Evolutionary conservation across 2,888 invertebrate genomes (phyloP).

Genomic region (Thelaira solivaga): DNA sequence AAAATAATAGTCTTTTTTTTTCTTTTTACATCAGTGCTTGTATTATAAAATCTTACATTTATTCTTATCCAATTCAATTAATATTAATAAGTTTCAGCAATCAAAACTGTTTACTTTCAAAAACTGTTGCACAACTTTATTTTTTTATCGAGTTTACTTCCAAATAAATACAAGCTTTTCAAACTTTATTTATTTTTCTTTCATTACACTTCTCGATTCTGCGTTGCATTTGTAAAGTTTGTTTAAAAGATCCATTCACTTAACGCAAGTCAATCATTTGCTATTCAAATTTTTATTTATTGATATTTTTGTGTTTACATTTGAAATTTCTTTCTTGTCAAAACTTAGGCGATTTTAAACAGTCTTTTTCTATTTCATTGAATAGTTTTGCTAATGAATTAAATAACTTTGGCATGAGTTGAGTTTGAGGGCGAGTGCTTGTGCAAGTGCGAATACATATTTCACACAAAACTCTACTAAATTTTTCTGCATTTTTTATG

Average conservation of each 20-base stretch:
- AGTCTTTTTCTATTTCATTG: slow-evolving; percentile 43
- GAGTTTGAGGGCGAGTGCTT: slow-evolving; percentile 67
- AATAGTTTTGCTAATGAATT: slow-evolving; percentile 56
- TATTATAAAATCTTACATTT: no score
- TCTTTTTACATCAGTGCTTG: no score
- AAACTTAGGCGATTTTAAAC: slow-evolving; percentile 42
- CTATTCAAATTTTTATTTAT: slow-evolving; percentile 68
- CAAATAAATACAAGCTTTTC: background rate
- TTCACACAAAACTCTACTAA: slow-evolving; percentile 72
- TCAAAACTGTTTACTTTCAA: no score
- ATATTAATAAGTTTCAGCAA: no score
- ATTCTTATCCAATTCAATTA: no score
- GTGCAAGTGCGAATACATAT: slow-evolving; percentile 67
- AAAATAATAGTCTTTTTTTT: no score
- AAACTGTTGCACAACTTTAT: no score
- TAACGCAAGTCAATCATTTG: slow-evolving; percentile 72
- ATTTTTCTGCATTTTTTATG: slow-evolving; percentile 64
- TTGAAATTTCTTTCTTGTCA: background rate
- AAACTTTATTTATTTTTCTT: background rate
- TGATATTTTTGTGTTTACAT: slow-evolving; percentile 62
- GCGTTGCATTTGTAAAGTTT: slow-evolving; percentile 37
- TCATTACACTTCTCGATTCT: background rate
- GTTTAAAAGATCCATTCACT: slow-evolving; percentile 55
- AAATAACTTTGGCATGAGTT: slow-evolving; percentile 54
- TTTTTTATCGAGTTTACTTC: background rate